Percentiles rank a stretch among this genome's conserved stretches.
These are phyloP conservation scores for Panulirus ornatus DNA, from an alignment of 1,140 invertebrate species.

Conservation along the genomic window DNA sequence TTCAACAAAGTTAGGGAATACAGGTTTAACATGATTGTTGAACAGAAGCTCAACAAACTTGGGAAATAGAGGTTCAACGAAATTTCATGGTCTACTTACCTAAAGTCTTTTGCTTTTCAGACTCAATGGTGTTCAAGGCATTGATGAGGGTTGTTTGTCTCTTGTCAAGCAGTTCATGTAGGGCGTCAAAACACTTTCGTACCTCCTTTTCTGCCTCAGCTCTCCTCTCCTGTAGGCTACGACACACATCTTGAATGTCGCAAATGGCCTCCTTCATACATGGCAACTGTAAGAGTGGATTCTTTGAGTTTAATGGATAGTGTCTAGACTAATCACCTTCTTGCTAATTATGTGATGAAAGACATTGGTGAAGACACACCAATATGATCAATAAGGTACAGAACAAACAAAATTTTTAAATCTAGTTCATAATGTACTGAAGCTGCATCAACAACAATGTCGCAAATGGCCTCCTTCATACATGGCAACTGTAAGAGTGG, in stretches of 20 bases:
- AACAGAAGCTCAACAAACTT: too few species aligned
- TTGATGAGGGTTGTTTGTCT: conserved; percentile 78
- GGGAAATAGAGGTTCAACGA: too few species aligned
- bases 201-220: conserved; percentile 78
- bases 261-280: conserved; percentile 79
- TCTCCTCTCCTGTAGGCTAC: conserved; percentile 77
- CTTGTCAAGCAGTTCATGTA: conserved; percentile 78
- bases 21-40: too few species aligned
- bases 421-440: too few species aligned
- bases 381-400: too few species aligned
- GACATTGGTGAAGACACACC: too few species aligned
- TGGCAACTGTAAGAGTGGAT: conserved; percentile 76
- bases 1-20: too few species aligned
- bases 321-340: too few species aligned
- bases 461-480: conserved; percentile 78
- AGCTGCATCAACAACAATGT: too few species aligned
- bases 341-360: too few species aligned
- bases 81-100: conserved; percentile 50
- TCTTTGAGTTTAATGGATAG: neutral
- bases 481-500: conserved; percentile 76
- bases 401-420: too few species aligned
- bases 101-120: conserved; percentile 79
- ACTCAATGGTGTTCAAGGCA: conserved; percentile 78
- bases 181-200: conserved; percentile 77
- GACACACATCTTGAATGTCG: conserved; percentile 77